These are phyloP conservation scores for Atherix ibis DNA, from an alignment of 2,888 invertebrate species.

Conservation along the genomic window DNA sequence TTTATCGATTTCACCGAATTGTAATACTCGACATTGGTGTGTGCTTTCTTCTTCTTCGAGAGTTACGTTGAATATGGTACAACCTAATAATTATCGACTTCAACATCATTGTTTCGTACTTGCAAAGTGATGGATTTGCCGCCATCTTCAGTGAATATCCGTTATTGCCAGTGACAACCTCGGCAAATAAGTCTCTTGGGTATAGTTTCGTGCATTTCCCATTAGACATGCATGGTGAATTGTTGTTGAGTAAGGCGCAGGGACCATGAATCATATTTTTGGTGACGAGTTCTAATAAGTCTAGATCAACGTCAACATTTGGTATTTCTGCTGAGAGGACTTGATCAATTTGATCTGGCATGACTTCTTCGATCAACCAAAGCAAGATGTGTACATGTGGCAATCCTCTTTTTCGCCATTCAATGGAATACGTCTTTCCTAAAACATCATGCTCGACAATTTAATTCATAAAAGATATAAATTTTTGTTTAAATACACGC, in stretches of 20 bases:
- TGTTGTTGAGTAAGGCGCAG: constrained; percentile 4
- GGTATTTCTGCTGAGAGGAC: constrained; percentile 12
- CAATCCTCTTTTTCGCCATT: constrained; percentile 19
- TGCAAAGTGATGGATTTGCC: constrained; percentile 12
- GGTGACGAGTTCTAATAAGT: no score
- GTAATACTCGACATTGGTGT: no score
- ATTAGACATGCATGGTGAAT: constrained; percentile 5
- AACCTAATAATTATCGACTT: constrained; percentile 22
- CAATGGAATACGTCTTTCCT: constrained; percentile 9
- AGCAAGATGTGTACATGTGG: constrained; percentile 20
- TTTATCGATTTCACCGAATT: no score
- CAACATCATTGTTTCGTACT: constrained; percentile 12
- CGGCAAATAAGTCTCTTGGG: constrained; percentile 3
- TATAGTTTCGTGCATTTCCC: no score
- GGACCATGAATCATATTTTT: no score
- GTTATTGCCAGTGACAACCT: constrained; percentile 4
- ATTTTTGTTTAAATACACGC: constrained; percentile 6
- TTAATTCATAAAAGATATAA: constrained; percentile 6
- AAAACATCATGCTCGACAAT: constrained; percentile 5
- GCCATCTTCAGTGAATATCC: not conserved
- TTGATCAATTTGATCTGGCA: constrained; percentile 7
- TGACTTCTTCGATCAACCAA: constrained; percentile 13
- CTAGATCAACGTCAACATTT: no score
- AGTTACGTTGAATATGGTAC: constrained; percentile 22
- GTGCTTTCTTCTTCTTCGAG: constrained; percentile 17